Evolutionary conservation across 1,140 invertebrate species (phyloP).

Genomic region (Leptestheria dahalacensis): DNA sequence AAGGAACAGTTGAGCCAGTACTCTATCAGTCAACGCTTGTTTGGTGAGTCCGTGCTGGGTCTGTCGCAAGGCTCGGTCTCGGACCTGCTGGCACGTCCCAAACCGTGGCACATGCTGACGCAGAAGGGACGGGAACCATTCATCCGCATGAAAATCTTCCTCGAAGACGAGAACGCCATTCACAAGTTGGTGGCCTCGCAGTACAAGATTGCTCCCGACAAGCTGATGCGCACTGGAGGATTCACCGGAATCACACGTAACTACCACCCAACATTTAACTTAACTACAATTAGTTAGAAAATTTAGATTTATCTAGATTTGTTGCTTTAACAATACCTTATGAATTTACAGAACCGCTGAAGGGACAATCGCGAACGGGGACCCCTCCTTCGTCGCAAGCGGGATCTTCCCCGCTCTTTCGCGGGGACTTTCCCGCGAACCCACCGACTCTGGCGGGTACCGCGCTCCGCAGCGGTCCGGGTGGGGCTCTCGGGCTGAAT

Average conservation of each 20-base stretch:
- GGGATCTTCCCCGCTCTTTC: too few relatives aligned
- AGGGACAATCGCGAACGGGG: background rate
- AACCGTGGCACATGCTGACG: conserved; percentile 93
- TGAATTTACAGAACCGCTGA: background rate
- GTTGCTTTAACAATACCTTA: background rate
- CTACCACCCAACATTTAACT: background rate
- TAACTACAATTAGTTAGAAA: background rate
- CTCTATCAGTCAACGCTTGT: conserved; percentile 93
- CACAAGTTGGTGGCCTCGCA: conserved; percentile 91
- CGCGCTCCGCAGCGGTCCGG: too few relatives aligned
- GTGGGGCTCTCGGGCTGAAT: too few relatives aligned
- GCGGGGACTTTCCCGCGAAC: too few relatives aligned
- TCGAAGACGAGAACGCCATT: conserved; percentile 91
- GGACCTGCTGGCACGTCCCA: conserved; percentile 81
- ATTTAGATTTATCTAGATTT: too few relatives aligned
- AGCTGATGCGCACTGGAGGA: conserved; percentile 82
- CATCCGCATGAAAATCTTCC: conserved; percentile 95
- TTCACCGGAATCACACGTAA: conserved; percentile 67
- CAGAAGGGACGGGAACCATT: conserved; percentile 93
- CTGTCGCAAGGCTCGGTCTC: conserved; percentile 90
- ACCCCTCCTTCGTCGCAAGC: background rate
- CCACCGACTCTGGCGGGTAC: too few relatives aligned
- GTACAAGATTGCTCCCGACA: conserved; percentile 93
- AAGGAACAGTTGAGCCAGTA: conserved; percentile 96
- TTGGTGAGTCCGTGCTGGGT: conserved; percentile 92